Base-by-base conservation (phyloP, 2,888 invertebrate genomes). In the Drosophila demipolita region DNA sequence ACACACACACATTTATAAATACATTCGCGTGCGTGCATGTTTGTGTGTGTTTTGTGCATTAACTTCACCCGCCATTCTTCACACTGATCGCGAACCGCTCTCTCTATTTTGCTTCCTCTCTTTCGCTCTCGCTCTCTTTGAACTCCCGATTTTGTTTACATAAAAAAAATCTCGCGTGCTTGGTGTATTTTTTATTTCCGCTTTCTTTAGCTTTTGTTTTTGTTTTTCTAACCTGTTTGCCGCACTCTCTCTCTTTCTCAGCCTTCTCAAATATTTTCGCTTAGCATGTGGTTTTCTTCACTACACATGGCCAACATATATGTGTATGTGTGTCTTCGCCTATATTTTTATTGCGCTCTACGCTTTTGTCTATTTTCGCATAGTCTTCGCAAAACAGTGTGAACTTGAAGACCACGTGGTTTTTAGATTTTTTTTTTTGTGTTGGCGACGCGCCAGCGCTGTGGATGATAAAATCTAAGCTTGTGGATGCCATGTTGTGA, bases 331-430 rank as follows among this genome's bases (percentile, higher is more conserved):
- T 67, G 54, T 86, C 69, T 71, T 82, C 65, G 71, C 65, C 69
- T 75, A 75, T 26, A 54, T 38, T 79, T 65, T 81, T 83, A 70
- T 88, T 86, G 64, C 58, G 74, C 80, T 83, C 80, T 75, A 71
- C 54, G 83, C 52, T 58, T 87, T 87, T 84, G 73, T 74, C 80
- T 80, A 80, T 87, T 82, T 83, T 71, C 68, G 75, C 82, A 55
- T 69, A 71, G 70, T 83, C 77, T 79, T 68, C 62, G 62, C 57
- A 66, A 74, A 66, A 64, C 36, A 26, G 12, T 38, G 57, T 84
- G 90, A 89, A 86, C 84, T 86, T 82, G 82, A 83, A 83, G 84
- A 91, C 90, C 90, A 90, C 90, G 90, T 90, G 90, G 83, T 90
- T 90, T 82, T 42, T 40, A 20, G 80, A 89, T 87, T 82, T 57